Percentiles rank a stretch among this genome's conserved stretches.
Conservation (phyloP, 2,113 vertebrate species). For the Pelvicachromis taeniatus region DNA sequence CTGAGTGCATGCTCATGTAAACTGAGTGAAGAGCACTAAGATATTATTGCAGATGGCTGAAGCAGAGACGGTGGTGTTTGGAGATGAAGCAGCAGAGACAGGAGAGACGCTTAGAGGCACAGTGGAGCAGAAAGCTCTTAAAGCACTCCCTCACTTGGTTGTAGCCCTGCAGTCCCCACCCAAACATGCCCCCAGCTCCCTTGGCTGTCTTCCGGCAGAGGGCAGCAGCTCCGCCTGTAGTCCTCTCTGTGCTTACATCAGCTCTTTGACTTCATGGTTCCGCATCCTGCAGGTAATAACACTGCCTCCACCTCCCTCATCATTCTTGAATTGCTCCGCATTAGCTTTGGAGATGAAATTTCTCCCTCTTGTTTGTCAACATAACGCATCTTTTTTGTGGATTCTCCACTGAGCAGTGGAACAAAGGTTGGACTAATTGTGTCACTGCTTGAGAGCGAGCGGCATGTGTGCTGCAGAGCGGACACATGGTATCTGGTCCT, state of each 20-base stretch:
- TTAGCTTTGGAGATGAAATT: not conserved
- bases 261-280: not conserved
- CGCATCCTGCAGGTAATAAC: not conserved
- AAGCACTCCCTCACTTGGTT: not conserved
- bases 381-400: not conserved
- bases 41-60: not conserved
- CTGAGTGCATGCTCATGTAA: not conserved
- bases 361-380: not conserved
- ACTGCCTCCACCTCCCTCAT: not conserved
- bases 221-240: not conserved
- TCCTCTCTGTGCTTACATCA: not conserved
- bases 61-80: not conserved
- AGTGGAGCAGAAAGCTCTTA: not conserved
- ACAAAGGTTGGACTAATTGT: not conserved
- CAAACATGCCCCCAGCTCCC: not conserved
- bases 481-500: not conserved
- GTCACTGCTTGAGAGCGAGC: not conserved
- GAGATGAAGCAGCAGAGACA: no score
- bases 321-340: not conserved
- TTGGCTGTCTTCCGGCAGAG: not conserved
- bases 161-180: not conserved
- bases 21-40: not conserved
- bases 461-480: not conserved
- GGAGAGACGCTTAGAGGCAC: not conserved
- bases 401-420: not conserved